Evolutionary conservation across 2,888 invertebrate species (phyloP), one percentile per base, ranked within the genome.

Genomic region (Chrysotoxum bicinctum): DNA sequence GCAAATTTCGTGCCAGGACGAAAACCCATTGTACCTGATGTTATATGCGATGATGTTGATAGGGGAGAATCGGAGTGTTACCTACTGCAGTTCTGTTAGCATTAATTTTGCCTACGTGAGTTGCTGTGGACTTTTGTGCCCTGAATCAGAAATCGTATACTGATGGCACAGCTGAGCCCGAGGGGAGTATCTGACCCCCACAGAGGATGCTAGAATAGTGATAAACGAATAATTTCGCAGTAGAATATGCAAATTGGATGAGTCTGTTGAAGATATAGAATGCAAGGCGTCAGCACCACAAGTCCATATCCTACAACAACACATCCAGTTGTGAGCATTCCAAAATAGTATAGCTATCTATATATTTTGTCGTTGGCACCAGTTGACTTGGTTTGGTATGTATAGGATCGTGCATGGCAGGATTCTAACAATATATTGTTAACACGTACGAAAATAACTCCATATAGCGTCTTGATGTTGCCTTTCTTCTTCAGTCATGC

Each of bases 1-100:
- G 79, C 79, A 79, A 79, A 79, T 79, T 79, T 66, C 26, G 1
- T 26, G 12, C 30, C 43, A 26, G 43, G 1, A 26, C 3, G 6
- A 26, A 14, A 16, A 6, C 10, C 8, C 23, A 40, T 23, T 40
- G 37, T 58, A 54, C 37, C 40, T 40, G 37, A n/a, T 10, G 23
- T 23, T 23, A 6, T 1, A 40, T n/a, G n/a, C n/a, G 40, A 19
- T 35, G 56, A 56, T 35, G 56, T 8, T 35, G 37, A 8, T 60
- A 3, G 14, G 23, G 21, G 50, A 14, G 30, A 54, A 10, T 54
- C 5, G 9, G 30, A 54, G 23, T 16, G 40, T 62, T 37, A 58
- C 35, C 37, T 58, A 30, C 16, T 40, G 62, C 62, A 62, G 30
- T 62, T 62, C 58, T 7, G 2, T 16, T 62, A 16, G 43, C 23